Evolutionary conservation across 2,888 invertebrate species (phyloP).

Genomic region (Aradus depressus): DNA sequence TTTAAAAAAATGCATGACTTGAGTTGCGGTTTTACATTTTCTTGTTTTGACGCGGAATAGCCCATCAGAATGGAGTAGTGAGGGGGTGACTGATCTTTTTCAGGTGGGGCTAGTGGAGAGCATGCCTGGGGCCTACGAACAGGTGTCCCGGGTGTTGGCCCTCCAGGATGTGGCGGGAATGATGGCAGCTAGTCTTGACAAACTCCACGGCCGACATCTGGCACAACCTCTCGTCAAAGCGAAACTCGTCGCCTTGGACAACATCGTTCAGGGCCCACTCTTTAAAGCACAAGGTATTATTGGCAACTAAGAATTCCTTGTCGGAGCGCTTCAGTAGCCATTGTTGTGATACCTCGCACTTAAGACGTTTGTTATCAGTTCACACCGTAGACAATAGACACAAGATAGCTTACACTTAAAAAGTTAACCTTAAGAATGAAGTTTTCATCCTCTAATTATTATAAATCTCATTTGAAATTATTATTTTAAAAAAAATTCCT

Average conservation of each 20-base stretch:
- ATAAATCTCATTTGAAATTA: too few species aligned
- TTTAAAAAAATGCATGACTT: too few species aligned
- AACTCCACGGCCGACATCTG: conserved; percentile 51
- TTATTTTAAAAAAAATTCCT: too few species aligned
- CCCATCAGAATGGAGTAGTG: too few species aligned
- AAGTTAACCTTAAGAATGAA: too few species aligned
- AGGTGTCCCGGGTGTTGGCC: conserved; percentile 53
- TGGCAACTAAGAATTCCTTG: not conserved
- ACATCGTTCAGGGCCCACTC: conserved; percentile 60
- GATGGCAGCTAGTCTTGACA: conserved; percentile 67
- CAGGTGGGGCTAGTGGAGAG: conserved; percentile 72
- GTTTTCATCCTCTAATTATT: too few species aligned
- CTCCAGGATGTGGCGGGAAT: conserved; percentile 68
- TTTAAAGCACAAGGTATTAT: conserved; percentile 37
- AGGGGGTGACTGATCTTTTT: conserved; percentile 25
- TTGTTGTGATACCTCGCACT: not conserved
- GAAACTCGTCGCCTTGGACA: conserved; percentile 69
- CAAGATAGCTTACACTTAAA: too few species aligned
- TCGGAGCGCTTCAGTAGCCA: too few species aligned
- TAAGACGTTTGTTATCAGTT: not conserved
- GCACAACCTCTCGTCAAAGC: conserved; percentile 64
- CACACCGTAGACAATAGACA: not conserved
- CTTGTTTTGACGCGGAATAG: too few species aligned
- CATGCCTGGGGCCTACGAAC: conserved; percentile 72
- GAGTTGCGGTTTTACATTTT: too few species aligned